These are phyloP conservation scores for Hoplodrina ambigua DNA, from an alignment of 2,888 invertebrate species.

Conservation along the genomic window DNA sequence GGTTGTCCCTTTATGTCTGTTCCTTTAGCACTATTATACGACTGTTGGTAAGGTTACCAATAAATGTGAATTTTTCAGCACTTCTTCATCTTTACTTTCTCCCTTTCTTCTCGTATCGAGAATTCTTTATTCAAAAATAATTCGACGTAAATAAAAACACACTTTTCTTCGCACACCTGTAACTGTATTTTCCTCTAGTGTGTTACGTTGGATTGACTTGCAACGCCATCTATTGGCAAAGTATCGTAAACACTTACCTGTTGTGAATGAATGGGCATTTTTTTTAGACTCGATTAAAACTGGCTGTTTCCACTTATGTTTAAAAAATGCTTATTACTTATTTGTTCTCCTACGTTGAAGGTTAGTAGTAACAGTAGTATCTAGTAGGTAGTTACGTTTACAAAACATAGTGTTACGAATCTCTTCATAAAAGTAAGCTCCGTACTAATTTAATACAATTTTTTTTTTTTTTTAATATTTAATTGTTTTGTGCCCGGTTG, in stretches of 20 bases:
- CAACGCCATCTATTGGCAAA: constrained; percentile 66
- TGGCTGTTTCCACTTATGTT: no score
- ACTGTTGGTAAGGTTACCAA: not conserved
- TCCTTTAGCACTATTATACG: constrained; percentile 18
- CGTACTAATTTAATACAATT: no score
- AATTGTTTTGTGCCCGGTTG: no score
- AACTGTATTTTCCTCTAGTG: constrained; percentile 10
- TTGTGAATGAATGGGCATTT: not conserved
- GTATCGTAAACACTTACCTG: not conserved
- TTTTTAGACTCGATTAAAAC: no score
- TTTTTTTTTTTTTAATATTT: no score
- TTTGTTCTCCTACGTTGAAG: no score
- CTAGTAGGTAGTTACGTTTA: no score
- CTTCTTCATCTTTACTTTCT: not conserved
- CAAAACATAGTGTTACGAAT: no score
- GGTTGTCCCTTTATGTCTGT: constrained; percentile 29
- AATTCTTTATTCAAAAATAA: not conserved
- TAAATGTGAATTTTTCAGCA: not conserved
- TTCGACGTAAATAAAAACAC: not conserved
- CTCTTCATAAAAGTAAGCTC: no score
- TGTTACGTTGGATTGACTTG: constrained; percentile 10
- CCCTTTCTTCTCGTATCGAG: no score
- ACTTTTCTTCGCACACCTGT: fast-evolving
- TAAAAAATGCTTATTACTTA: no score
- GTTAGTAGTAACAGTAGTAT: no score